phyloP scores from a whole-genome alignment of 2,797 vertebrate genomes.

The Sebastes miniatus region DNA sequence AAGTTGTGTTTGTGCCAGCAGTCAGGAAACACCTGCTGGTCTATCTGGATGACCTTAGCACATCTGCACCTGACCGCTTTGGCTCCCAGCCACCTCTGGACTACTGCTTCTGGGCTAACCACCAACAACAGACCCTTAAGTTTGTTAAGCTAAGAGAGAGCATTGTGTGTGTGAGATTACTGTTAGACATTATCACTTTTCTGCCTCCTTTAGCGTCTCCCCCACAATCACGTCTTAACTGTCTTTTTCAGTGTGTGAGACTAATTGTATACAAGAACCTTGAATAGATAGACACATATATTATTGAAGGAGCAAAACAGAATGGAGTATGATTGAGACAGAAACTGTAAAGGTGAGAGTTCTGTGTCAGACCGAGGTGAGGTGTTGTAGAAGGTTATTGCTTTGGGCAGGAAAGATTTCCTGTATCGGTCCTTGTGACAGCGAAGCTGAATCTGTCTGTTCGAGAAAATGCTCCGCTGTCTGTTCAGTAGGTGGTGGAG shows the following conservation, averaged over 20 bases:
- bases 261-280: too few species aligned
- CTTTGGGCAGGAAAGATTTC: neutral
- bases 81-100: conserved; percentile 86
- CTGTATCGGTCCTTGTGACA: neutral
- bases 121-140: conserved; percentile 76
- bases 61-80: conserved; percentile 81
- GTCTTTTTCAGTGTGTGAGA: neutral
- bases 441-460: too few species aligned
- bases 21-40: conserved; percentile 84
- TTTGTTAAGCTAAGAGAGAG: conserved; percentile 79
- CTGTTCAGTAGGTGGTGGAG: too few species aligned
- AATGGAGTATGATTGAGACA: too few species aligned
- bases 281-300: too few species aligned
- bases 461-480: too few species aligned
- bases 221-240: neutral
- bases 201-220: neutral
- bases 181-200: neutral
- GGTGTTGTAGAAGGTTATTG: neutral
- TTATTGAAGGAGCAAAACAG: too few species aligned
- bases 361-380: neutral
- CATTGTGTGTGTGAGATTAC: neutral
- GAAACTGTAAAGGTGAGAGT: neutral
- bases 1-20: conserved; percentile 80
- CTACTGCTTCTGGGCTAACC: conserved; percentile 85
- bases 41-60: conserved; percentile 87